Conservation (phyloP, 2,113 vertebrate genomes). For the Malurus alboscapulatus region DNA sequence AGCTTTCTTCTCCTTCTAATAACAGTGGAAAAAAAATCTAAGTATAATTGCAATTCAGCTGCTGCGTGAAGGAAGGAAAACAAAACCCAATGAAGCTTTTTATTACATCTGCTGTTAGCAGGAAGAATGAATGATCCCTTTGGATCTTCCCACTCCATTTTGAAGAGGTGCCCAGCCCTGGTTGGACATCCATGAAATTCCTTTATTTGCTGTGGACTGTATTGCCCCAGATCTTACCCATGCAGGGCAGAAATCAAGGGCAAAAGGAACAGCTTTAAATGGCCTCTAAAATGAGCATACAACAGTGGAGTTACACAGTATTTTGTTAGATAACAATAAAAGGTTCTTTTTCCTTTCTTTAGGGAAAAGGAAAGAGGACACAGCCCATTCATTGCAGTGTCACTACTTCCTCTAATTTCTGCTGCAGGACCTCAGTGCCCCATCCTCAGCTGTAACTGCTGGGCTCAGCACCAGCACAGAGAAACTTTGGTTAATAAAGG, state of each 20-base stretch:
- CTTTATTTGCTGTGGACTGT: not conserved
- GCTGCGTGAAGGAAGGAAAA: conserved; percentile 30
- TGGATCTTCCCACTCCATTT: not conserved
- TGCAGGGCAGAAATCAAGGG: not conserved
- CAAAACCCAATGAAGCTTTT: conserved; percentile 45
- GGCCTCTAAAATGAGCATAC: not conserved
- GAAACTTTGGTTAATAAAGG: not conserved
- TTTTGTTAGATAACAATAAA: not conserved
- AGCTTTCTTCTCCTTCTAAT: conserved; percentile 4
- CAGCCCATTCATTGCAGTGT: not conserved
- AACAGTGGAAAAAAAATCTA: not conserved
- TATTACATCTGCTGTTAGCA: conserved; percentile 5
- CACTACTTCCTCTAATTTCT: too few species aligned
- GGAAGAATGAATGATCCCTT: not conserved
- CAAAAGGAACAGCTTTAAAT: not conserved
- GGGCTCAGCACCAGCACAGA: not conserved
- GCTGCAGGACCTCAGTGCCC: not conserved
- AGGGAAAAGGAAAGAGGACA: not conserved
- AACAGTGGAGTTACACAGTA: not conserved
- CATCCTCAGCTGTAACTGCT: not conserved
- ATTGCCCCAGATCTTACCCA: not conserved
- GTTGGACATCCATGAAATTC: not conserved
- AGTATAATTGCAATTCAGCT: conserved; percentile 33
- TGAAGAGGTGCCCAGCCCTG: not conserved
- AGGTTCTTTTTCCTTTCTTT: not conserved